These are phyloP conservation scores for Mola mola DNA, from an alignment of 2,113 vertebrate genomes.

Conservation along the genomic window DNA sequence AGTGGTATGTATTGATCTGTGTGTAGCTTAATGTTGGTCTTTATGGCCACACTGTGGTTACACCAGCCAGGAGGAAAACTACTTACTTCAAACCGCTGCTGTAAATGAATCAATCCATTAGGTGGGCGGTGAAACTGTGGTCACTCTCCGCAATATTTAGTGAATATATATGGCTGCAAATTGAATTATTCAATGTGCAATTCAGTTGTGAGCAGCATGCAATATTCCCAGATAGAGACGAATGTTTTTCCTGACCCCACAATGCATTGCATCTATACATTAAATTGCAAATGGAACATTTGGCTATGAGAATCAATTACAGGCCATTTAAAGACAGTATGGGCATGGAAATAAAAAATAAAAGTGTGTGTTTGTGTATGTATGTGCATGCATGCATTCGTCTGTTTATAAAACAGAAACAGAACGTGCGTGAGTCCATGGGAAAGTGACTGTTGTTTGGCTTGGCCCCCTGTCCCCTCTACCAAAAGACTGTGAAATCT, in stretches of 20 bases:
- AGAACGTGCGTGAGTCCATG: conserved; percentile 48
- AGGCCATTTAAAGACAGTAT: conserved; percentile 44
- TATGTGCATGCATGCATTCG: conserved; percentile 29
- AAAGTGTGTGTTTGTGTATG: conserved; percentile 25
- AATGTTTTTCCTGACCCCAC: conserved; percentile 65
- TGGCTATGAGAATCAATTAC: conserved; percentile 59
- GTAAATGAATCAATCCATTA: conserved; percentile 82
- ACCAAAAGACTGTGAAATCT: conserved; percentile 81
- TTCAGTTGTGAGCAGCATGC: conserved; percentile 79
- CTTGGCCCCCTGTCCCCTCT: conserved; percentile 65
- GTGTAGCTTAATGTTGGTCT: conserved; percentile 74
- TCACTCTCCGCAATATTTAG: conserved; percentile 74
- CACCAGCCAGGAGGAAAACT: conserved; percentile 71
- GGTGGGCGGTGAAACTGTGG: conserved; percentile 79
- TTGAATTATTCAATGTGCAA: conserved; percentile 81
- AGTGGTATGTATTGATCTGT: conserved; percentile 76
- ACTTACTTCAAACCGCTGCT: conserved; percentile 70
- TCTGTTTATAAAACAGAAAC: conserved; percentile 23
- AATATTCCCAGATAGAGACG: conserved; percentile 76
- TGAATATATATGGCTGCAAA: conserved; percentile 77
- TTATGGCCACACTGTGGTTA: conserved; percentile 76
- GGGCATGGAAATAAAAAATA: conserved; percentile 38
- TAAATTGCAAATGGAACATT: conserved; percentile 71
- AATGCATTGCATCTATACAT: conserved; percentile 71
- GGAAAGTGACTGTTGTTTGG: conserved; percentile 73